Conservation (phyloP, 2,113 vertebrate genomes). For the Ailurus styani region DNA sequence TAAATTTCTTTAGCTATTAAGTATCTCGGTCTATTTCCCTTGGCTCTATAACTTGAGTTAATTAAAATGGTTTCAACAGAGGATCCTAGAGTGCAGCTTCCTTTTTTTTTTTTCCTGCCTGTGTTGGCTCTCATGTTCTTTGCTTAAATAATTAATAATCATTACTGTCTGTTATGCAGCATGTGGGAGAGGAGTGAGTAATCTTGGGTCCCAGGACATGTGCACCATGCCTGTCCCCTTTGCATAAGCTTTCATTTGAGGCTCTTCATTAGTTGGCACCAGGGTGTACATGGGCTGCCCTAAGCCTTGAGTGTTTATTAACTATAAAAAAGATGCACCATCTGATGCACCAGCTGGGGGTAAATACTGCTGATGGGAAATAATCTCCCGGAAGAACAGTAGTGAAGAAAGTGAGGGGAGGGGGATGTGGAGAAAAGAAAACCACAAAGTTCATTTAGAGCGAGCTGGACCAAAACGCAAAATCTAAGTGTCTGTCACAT, state of each 20-base stretch:
- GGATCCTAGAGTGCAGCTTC: constrained; percentile 72
- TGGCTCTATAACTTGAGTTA: constrained; percentile 67
- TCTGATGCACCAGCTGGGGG: constrained; percentile 28
- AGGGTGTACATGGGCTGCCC: constrained; percentile 60
- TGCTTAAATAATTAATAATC: constrained; percentile 85
- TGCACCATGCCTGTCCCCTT: constrained; percentile 68
- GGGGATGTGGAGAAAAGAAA: not conserved
- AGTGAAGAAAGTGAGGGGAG: not conserved
- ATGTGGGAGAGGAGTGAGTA: constrained; percentile 65
- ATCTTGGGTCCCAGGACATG: constrained; percentile 72
- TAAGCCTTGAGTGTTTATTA: constrained; percentile 70
- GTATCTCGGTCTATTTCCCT: constrained; percentile 73
- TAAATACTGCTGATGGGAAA: constrained; percentile 18
- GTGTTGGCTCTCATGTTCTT: constrained; percentile 71
- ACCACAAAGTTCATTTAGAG: not conserved
- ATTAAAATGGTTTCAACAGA: constrained; percentile 80
- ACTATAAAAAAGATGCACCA: constrained; percentile 17
- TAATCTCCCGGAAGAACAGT: not conserved
- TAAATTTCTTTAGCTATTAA: constrained; percentile 10
- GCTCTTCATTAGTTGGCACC: constrained; percentile 77
- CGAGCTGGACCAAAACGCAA: not conserved
- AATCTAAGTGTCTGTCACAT: not conserved
- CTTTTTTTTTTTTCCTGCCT: constrained; percentile 6
- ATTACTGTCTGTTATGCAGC: constrained; percentile 72
- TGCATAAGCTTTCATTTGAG: constrained; percentile 74